Base-by-base conservation (phyloP, 1,140 invertebrate genomes). In the Papilio polytes region DNA sequence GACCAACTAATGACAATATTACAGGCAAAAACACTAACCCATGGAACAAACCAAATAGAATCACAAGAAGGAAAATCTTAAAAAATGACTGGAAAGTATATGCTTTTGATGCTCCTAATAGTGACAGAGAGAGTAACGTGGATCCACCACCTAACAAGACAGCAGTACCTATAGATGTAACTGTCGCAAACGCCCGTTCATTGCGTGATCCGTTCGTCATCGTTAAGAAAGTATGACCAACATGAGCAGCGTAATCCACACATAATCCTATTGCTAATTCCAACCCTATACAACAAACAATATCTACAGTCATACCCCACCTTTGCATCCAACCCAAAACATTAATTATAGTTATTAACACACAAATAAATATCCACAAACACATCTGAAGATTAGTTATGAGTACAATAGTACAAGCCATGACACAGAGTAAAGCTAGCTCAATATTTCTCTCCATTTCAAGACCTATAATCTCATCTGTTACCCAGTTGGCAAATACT, bases 211-310 rank as follows among this genome's bases (percentile, higher is more conserved):
- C 96, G 76, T 92, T 94, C 66, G 82, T 82, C 73, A 91, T 92
- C 7, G 92, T 96, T 81, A 98, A 95, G 91, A 98, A 98, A 3
- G 97, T 97, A 85, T 98, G 97, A n/a, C 97, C 98, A 12, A 98
- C 97, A 90, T 99, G 98, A 8, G 98, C 98, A 0, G 98, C 98
- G 84, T 98, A 98, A 95, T 99, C 98, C 1, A 98, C 98, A 87
- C 98, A 98, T 48, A 99, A 95, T 51, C 98, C 98, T 85, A 98
- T 97, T n/a, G 97, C 97, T 77, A 99, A 95, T 86, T 98, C 97
- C 12, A 98, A 94, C 81, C 96, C 97, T 82, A 99, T 98, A 90
- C 98, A 98, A 46, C 98, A 98, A 41, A 98, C 97, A 70, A 98
- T 97, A 88, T 98, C 98, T 56, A 99, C 97, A 4, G 97, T 98